phyloP scores from a whole-genome alignment of 30 jellyfish, hydroid and myxozoan genomes.

The Aurelia coerulea region DNA sequence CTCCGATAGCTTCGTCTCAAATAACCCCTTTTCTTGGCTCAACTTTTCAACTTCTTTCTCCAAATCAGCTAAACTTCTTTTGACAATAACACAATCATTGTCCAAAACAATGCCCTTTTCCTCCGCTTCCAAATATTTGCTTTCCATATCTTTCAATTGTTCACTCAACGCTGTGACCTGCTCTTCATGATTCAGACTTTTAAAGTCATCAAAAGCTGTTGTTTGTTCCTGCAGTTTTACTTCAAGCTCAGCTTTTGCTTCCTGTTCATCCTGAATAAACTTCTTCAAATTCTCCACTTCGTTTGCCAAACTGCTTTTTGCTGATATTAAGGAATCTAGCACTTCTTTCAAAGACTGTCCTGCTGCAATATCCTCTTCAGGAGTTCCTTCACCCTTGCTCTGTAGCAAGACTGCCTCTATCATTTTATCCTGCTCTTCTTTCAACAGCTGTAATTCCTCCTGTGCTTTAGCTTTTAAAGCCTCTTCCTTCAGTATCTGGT shows the following conservation, averaged over 20 bases:
- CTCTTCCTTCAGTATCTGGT: not conserved
- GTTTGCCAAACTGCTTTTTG: not conserved
- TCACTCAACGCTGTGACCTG: slow-evolving; percentile 10
- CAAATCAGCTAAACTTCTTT: slow-evolving; percentile 12
- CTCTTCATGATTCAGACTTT: slow-evolving; percentile 34
- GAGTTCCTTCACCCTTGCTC: not conserved
- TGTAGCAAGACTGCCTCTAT: not conserved
- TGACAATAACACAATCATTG: slow-evolving; percentile 14
- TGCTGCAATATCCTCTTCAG: no score
- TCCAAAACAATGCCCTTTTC: not conserved
- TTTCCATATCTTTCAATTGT: slow-evolving; percentile 23
- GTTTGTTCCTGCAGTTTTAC: slow-evolving; percentile 13
- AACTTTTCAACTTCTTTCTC: slow-evolving; percentile 16
- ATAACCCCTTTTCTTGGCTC: slow-evolving; percentile 44
- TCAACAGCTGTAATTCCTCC: not conserved
- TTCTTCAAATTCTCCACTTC: not conserved
- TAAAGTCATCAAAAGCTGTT: slow-evolving; percentile 36
- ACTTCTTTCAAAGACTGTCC: not conserved
- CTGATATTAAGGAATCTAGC: not conserved
- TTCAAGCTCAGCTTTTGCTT: not conserved
- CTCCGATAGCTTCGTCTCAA: slow-evolving; percentile 47
- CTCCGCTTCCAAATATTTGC: slow-evolving; percentile 2
- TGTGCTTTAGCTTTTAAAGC: not conserved
- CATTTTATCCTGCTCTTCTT: slow-evolving; percentile 9
- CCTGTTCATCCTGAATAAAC: no score